Percentiles rank a stretch among this genome's conserved stretches.
Evolutionary conservation across 2,113 vertebrate species (phyloP).

Genomic region (Struthio camelus): DNA sequence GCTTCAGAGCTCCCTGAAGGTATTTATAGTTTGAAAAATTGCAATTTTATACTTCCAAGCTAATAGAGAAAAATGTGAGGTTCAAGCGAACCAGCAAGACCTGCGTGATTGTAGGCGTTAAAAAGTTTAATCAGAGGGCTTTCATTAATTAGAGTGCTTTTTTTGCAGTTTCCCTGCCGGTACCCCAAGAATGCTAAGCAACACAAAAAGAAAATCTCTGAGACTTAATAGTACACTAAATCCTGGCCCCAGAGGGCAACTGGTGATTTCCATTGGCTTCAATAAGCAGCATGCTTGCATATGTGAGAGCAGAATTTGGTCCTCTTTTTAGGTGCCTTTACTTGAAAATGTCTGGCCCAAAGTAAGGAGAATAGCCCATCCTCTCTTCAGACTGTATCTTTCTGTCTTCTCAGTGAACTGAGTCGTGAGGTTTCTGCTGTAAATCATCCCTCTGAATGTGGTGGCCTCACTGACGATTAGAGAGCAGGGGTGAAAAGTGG

Average conservation of each 20-base stretch:
- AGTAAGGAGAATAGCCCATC: background rate
- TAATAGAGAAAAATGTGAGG: background rate
- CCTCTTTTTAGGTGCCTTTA: background rate
- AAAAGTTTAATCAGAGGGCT: conserved; percentile 4
- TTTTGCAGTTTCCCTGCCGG: background rate
- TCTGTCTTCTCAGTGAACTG: background rate
- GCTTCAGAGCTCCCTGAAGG: conserved; percentile 30
- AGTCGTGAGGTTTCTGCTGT: background rate
- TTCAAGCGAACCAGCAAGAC: conserved; percentile 18
- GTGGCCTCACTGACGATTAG: background rate
- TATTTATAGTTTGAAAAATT: conserved; percentile 35
- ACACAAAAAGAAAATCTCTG: background rate
- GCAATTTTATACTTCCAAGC: conserved; percentile 1
- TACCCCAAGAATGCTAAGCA: background rate
- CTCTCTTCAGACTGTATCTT: background rate
- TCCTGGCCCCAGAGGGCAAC: accelerated
- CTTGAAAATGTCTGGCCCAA: background rate
- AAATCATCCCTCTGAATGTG: background rate
- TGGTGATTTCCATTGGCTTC: background rate
- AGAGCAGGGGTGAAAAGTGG: background rate
- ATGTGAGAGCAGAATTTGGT: background rate
- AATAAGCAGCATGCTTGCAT: background rate
- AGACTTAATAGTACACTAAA: background rate
- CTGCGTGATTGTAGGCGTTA: background rate
- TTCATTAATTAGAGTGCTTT: background rate